phyloP scores from a whole-genome alignment of 2,888 invertebrate genomes.

The Liposcelis brunnea region DNA sequence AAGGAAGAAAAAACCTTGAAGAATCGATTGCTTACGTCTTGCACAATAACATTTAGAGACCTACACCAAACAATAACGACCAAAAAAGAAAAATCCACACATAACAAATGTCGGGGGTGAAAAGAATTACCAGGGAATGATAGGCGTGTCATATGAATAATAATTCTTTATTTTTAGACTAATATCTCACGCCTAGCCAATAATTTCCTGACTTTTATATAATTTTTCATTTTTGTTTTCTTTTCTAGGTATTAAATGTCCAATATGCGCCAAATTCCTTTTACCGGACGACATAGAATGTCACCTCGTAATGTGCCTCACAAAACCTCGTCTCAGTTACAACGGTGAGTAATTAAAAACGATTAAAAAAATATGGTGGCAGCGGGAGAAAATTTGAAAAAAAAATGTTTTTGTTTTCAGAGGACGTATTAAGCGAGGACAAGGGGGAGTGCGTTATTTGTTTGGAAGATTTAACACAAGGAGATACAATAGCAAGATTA shows the following conservation, averaged over 20 bases:
- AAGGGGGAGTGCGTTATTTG: conserved; percentile 99
- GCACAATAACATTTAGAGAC: too few relatives aligned
- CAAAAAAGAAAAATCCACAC: too few relatives aligned
- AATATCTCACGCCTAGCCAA: not conserved
- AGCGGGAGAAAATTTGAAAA: not conserved
- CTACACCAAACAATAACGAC: too few relatives aligned
- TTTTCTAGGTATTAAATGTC: conserved; percentile 91
- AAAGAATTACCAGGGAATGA: too few relatives aligned
- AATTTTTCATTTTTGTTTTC: conserved; percentile 34
- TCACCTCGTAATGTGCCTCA: conserved; percentile 98
- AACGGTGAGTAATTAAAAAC: conserved; percentile 70
- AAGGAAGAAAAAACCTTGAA: too few relatives aligned
- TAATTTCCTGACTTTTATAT: conserved; percentile 11
- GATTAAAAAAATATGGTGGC: conserved; percentile 4
- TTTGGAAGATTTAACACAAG: conserved; percentile 87
- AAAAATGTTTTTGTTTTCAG: conserved; percentile 38
- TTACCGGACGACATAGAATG: conserved; percentile 97
- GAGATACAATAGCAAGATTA: conserved; percentile 93
- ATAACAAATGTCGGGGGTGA: not conserved
- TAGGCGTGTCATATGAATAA: too few relatives aligned
- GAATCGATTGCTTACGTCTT: too few relatives aligned
- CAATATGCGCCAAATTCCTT: conserved; percentile 96
- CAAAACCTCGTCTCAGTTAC: conserved; percentile 95
- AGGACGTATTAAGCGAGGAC: conserved; percentile 89
- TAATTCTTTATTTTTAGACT: conserved; percentile 7